Base-by-base conservation (phyloP, 1,140 invertebrate species). In the Chironomus striatipennis region DNA sequence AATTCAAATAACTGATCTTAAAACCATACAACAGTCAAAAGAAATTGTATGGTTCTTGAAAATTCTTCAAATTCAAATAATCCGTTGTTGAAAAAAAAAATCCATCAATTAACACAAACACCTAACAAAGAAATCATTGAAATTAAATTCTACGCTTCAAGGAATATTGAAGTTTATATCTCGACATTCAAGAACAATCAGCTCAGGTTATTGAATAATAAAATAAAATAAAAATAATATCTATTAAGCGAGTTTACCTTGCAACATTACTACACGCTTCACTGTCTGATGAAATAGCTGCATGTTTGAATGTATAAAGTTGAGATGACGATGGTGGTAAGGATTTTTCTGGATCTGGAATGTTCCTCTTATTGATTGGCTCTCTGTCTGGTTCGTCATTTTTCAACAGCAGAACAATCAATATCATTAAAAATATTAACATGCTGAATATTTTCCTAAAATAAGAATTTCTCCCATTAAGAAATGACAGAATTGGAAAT, bases 241-340 rank as follows among this genome's bases (percentile, higher is more conserved):
- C n/a, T n/a, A 57, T 57, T 7, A 7, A 20, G 18, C 17, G 2
- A 3, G 65, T 17, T 70, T 21, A 70, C 65, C 65, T 70, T 70
- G 65, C 65, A 20, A 70, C 20, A 20, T 70, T 17, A 70, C 65
- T 70, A 70, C 65, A 70, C 20, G 17, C 65, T 70, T 70, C 17
- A 8, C 15, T 18, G 10, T 70, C 65, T 9, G 65, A 18, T 4
- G 65, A 70, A 1, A 70, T 70, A 9, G 65, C 65, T 10, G 65
- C 65, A 70, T 70, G 65, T 18, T 70, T 70, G 65, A 70, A 70
- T 70, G n/a, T 70, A 70, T 70, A 70, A 20, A 20, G 17, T 1
- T 20, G n/a, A 5, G 65, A 18, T 10, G 65, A 70, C 20, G 65
- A 70, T 12, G 65, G 65, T 7, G 65, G 65, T 1, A 70, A 12